A percentile compares a stretch with the other conserved stretches of the same genome.
These are phyloP conservation scores for Rafetus swinhoei DNA, from an alignment of 2,113 vertebrate species.

Conservation along the genomic window DNA sequence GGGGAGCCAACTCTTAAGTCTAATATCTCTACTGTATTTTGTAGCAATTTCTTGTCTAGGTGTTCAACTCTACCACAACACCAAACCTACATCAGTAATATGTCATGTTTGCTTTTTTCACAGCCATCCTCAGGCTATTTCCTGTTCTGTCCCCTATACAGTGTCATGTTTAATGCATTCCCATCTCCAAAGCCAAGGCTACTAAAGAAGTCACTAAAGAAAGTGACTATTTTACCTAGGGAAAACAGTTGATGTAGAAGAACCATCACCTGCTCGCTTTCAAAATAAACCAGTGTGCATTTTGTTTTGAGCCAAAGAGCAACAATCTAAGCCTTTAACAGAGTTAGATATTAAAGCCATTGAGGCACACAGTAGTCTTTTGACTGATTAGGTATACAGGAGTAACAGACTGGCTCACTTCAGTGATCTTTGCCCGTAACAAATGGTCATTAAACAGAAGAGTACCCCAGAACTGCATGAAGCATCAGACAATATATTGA, in stretches of 20 bases:
- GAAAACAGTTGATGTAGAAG: not conserved
- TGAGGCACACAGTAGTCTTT: not conserved
- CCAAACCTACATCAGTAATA: not conserved
- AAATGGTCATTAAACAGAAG: not conserved
- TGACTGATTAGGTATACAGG: not conserved
- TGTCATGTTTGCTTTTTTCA: not conserved
- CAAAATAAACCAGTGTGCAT: not conserved
- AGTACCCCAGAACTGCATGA: not conserved
- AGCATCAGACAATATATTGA: not conserved
- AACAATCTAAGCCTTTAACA: not conserved
- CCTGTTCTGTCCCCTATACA: not conserved
- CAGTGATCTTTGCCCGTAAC: not conserved
- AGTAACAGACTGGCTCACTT: not conserved
- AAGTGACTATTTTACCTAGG: not conserved
- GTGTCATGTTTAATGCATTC: not conserved
- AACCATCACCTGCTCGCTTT: not conserved
- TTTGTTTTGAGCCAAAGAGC: not conserved
- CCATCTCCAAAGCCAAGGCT: not conserved
- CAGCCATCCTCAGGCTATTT: not conserved
- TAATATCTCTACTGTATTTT: not conserved
- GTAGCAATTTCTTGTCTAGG: not conserved
- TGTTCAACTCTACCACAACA: not conserved
- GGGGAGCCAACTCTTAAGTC: not conserved
- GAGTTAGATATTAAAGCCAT: not conserved
- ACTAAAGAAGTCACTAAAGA: not conserved